Evolutionary conservation across 1,140 invertebrate species (phyloP), one percentile per base, ranked within the genome.

Genomic region (Octopus bimaculoides): DNA sequence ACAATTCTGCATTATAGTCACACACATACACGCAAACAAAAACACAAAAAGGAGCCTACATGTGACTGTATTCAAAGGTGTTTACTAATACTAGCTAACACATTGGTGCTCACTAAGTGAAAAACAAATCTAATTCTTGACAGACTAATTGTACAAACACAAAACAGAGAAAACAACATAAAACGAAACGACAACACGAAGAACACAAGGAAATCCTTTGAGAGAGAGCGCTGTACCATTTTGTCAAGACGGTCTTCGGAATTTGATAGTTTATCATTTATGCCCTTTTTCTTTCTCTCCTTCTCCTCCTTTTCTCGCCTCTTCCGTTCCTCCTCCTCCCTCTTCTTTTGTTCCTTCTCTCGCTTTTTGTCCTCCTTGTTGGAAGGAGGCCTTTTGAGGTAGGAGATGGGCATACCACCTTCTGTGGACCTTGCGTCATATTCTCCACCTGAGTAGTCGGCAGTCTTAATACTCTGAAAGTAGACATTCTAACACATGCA

Each of bases 251-350:
- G 66, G 26, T 71, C 66, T 71, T 71, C 66, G 26, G 66, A 71
- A 17, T 71, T 71, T 71, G 17, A n/a, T n/a, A 71, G 66, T 14
- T 9, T 17, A 14, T 71, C 66, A 12, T 12, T 12, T 14, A n/a
- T 20, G 17, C 5, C 66, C 6, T 71, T 17, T 52, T 79, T 75
- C 78, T 79, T 79, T 20, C 55, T 26, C 52, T 77, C 79, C 55
- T 80, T 77, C 52, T 80, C 75, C 74, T 80, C 75, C 20, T 74
- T 80, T 54, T 80, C 76, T 9, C 61, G 41, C 53, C 52, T 73
- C 54, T 80, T 80, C 53, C 76, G 61, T 77, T 80, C 79, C 55
- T 80, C 79, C 53, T 80, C 76, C 66, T 80, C 79, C 73, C 61
- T 77, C 66, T 77, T 77, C 53, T 80, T 80, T 54, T 66, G 77